Conservation (phyloP, 2,113 vertebrate species). For the Scortum barcoo region DNA sequence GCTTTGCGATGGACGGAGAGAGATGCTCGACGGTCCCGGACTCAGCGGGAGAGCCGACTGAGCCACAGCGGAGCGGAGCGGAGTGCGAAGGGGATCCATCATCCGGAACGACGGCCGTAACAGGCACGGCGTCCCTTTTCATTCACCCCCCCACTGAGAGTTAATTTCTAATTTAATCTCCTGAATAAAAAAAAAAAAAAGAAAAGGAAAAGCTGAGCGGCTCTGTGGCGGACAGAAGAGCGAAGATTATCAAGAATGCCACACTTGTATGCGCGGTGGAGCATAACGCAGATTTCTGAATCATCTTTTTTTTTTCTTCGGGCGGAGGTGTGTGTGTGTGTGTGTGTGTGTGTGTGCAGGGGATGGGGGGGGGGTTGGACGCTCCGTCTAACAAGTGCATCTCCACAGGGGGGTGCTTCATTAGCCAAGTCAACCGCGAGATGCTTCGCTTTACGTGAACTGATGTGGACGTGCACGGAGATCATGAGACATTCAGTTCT, state of each 20-base stretch:
- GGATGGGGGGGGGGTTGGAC: not conserved
- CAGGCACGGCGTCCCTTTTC: slow-evolving; percentile 24
- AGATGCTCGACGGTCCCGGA: slow-evolving; percentile 49
- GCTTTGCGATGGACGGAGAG: slow-evolving; percentile 19
- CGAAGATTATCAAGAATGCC: not conserved
- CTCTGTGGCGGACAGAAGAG: not conserved
- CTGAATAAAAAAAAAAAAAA: slow-evolving; percentile 4
- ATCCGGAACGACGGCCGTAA: slow-evolving; percentile 18
- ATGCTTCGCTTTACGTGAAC: slow-evolving; percentile 31
- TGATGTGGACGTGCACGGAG: slow-evolving; percentile 27
- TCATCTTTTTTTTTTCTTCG: slow-evolving; percentile 40
- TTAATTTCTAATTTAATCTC: slow-evolving; percentile 32
- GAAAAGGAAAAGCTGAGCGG: slow-evolving; percentile 15
- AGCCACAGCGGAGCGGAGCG: slow-evolving; percentile 51
- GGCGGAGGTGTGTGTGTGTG: slow-evolving; percentile 40
- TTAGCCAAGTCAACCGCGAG: slow-evolving; percentile 59
- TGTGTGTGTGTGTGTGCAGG: not conserved
- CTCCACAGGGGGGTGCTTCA: slow-evolving; percentile 57
- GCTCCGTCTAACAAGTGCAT: slow-evolving; percentile 65
- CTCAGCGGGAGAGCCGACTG: slow-evolving; percentile 66
- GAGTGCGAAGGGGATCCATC: slow-evolving; percentile 27
- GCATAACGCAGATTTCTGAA: slow-evolving; percentile 57
- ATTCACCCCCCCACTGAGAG: slow-evolving; percentile 27
- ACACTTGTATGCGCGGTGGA: slow-evolving; percentile 4
- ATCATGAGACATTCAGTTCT: slow-evolving; percentile 28